phyloP scores from a whole-genome alignment of 2,888 invertebrate species.

The Quadriops clusia region DNA sequence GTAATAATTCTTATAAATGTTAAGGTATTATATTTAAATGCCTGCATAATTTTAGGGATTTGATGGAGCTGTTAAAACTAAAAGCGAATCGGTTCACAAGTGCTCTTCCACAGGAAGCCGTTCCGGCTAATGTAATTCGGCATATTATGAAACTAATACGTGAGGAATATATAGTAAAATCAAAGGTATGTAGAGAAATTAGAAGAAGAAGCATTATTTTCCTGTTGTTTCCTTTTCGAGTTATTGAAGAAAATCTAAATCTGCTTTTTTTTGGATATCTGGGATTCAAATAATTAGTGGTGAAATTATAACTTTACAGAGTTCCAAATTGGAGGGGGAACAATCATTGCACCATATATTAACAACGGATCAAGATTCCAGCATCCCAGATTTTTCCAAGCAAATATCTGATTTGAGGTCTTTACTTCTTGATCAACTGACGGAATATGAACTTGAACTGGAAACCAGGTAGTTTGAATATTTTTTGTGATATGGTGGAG shows the following conservation, averaged over 20 bases:
- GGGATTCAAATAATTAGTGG: background rate
- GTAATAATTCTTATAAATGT: constrained; percentile 38
- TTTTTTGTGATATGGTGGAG: too few relatives aligned
- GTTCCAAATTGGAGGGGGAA: constrained; percentile 25
- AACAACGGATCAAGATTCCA: constrained; percentile 48
- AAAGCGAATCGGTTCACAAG: constrained; percentile 51
- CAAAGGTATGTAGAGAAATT: constrained; percentile 32
- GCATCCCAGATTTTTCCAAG: constrained; percentile 47
- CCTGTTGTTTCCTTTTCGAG: background rate
- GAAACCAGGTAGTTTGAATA: constrained; percentile 52
- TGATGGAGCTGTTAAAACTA: constrained; percentile 47
- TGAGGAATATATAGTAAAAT: constrained; percentile 59
- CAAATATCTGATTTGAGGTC: constrained; percentile 47
- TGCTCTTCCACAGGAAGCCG: constrained; percentile 59
- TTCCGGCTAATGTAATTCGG: constrained; percentile 72
- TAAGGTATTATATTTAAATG: constrained; percentile 15
- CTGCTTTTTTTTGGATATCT: background rate
- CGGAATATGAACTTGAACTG: constrained; percentile 70
- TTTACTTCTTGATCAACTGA: constrained; percentile 59
- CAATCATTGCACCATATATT: constrained; percentile 60
- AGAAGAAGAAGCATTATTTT: background rate
- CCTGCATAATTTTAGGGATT: constrained; percentile 51
- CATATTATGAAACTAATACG: constrained; percentile 70
- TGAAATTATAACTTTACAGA: background rate
- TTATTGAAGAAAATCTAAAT: background rate